Evolutionary conservation across 2,888 invertebrate species (phyloP).

Genomic region (Dyspetes luteomarginatus): DNA sequence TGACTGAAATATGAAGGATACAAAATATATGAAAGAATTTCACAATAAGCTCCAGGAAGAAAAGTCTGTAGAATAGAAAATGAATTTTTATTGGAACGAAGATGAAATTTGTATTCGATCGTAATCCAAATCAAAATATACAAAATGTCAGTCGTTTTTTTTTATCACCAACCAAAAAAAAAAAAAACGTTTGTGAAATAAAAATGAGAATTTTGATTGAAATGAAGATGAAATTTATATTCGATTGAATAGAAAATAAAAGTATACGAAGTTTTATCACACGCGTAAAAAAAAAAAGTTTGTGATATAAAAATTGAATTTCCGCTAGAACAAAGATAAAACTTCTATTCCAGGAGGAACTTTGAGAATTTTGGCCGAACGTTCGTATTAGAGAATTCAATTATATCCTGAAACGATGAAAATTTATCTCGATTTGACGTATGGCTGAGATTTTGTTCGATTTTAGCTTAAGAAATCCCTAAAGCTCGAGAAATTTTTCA

Average conservation of each 20-base stretch:
- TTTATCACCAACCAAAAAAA: neutral
- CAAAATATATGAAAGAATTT: neutral
- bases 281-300: neutral
- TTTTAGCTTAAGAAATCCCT: neutral
- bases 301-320: neutral
- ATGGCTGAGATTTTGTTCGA: constrained; percentile 16
- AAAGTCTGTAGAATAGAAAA: neutral
- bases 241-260: neutral
- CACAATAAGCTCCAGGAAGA: neutral
- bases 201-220: neutral
- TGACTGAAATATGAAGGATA: no score
- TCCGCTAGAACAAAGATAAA: constrained; percentile 11
- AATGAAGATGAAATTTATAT: neutral
- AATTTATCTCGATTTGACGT: constrained; percentile 21
- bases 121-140: neutral
- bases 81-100: neutral
- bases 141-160: no score
- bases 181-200: neutral
- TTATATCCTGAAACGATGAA: constrained; percentile 13
- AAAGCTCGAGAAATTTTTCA: neutral
- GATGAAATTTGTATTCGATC: neutral
- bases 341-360: neutral
- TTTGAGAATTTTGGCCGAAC: neutral
- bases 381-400: neutral
- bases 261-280: neutral